Evolutionary conservation across 1,140 invertebrate species (phyloP), one percentile per base, ranked within the genome.

Genomic region (Penaeus indicus): DNA sequence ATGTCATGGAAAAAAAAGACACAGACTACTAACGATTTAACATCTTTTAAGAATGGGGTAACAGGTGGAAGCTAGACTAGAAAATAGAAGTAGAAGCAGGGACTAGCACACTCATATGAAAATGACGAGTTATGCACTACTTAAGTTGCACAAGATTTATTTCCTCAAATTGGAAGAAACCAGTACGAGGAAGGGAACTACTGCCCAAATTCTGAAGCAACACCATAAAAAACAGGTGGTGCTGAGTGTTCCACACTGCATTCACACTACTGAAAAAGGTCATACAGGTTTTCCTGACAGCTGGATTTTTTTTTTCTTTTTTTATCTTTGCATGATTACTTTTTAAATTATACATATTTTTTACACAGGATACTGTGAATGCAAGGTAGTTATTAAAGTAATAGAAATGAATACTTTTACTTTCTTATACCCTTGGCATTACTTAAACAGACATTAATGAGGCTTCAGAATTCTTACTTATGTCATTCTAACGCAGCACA

Each of bases 101-200:
- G 86, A 88, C 86, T 88, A 88, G 86, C 86, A 88, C 86, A 88
- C 80, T 54, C 82, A 62, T 69, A 64, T 87, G 85, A 79, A 80
- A 87, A 80, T 81, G 77, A 80, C 11, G 47, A 38, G 67, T 77
- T 85, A 72, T 85, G 69, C 63, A 77, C 84, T 77, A 85, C 69
- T 72, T 38, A 85, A 77, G 84, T 75, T 54, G 69, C 84, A 85
- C 84, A 61, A 77, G 62, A 75, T 85, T 47, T 42, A 85, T 75
- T 77, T 85, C 84, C 84, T 77, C 83, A 84, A 16, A 25, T 77
- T 85, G 84, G 84, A 77, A 85, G 67, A 85, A 75, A 84, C 72
- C 54, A 67, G 69, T 77, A 85, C 27, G 61, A 67, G 42, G 47
- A 77, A 85, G 77, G 72, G 54, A 25, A 85, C 84, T 85, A 85